Conservation (phyloP, 35 echinoderm and acorn worm species). For the Apostichopus parvimensis region DNA sequence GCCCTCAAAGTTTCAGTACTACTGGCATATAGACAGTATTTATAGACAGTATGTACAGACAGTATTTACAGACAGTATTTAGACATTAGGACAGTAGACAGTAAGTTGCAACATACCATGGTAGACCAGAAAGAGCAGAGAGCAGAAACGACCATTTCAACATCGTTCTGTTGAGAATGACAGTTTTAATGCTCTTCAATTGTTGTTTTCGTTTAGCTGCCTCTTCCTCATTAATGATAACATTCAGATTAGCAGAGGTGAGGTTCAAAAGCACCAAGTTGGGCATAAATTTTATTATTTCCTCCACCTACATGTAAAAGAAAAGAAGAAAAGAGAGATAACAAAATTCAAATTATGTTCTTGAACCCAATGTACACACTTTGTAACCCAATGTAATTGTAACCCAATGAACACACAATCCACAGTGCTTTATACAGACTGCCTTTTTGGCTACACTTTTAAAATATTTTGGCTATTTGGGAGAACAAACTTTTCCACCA, state of each 20-base stretch:
- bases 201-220: neutral
- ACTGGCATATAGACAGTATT: too few relatives aligned
- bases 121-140: neutral
- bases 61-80: too few relatives aligned
- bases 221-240: neutral
- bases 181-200: neutral
- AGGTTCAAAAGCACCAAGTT: conserved; percentile 9
- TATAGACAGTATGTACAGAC: too few relatives aligned
- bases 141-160: neutral
- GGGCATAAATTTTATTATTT: conserved; percentile 30
- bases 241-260: neutral
- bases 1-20: too few relatives aligned
- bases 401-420: too few relatives aligned
- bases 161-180: neutral
- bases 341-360: neutral
- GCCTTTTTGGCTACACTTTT: too few relatives aligned
- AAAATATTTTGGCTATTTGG: too few relatives aligned
- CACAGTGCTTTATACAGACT: too few relatives aligned
- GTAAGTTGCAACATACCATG: neutral
- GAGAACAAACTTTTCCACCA: too few relatives aligned
- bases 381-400: too few relatives aligned
- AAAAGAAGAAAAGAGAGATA: neutral
- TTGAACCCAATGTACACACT: too few relatives aligned
- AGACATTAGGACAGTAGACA: too few relatives aligned
- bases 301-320: neutral